These are phyloP conservation scores for Aricia agestis DNA, from an alignment of 1,140 invertebrate genomes.

Conservation along the genomic window DNA sequence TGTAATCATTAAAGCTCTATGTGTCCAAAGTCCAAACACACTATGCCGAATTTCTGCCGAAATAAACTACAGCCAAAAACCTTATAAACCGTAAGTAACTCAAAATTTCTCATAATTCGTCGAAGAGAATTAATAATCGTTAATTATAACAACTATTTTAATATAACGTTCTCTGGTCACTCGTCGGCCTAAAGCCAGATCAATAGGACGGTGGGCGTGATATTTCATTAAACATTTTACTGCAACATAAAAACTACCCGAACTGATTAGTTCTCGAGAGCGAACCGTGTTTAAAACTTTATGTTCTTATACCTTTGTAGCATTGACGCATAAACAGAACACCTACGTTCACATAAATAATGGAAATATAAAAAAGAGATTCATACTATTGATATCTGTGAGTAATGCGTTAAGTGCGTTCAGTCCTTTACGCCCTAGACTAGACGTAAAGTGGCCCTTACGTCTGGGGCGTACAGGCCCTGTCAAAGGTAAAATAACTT, in stretches of 20 bases:
- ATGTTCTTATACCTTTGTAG: slow-evolving; percentile 27
- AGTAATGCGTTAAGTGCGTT: slow-evolving; percentile 48
- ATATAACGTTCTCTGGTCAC: background rate
- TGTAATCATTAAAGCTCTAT: too few relatives aligned
- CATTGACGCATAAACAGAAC: slow-evolving; percentile 49
- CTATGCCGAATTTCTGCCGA: too few relatives aligned
- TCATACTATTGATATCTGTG: slow-evolving; percentile 53
- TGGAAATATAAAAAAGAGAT: slow-evolving; percentile 17
- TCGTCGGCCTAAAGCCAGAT: slow-evolving; percentile 34
- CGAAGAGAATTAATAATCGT: slow-evolving; percentile 10
- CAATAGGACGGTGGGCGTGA: slow-evolving; percentile 59
- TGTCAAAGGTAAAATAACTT: background rate
- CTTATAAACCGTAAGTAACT: too few relatives aligned
- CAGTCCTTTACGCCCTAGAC: too few relatives aligned
- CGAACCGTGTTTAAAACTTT: slow-evolving; percentile 13
- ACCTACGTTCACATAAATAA: slow-evolving; percentile 34
- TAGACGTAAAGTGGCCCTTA: too few relatives aligned
- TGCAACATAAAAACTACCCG: slow-evolving; percentile 62
- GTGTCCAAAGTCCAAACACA: too few relatives aligned
- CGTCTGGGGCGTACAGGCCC: too few relatives aligned
- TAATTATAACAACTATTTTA: slow-evolving; percentile 4
- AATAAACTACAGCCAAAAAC: too few relatives aligned
- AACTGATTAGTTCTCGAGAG: slow-evolving; percentile 55
- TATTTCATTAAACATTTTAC: slow-evolving; percentile 61
- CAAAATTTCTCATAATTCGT: background rate